Conservation (phyloP, 2,888 invertebrate genomes). For the Choreutis nemorana region DNA sequence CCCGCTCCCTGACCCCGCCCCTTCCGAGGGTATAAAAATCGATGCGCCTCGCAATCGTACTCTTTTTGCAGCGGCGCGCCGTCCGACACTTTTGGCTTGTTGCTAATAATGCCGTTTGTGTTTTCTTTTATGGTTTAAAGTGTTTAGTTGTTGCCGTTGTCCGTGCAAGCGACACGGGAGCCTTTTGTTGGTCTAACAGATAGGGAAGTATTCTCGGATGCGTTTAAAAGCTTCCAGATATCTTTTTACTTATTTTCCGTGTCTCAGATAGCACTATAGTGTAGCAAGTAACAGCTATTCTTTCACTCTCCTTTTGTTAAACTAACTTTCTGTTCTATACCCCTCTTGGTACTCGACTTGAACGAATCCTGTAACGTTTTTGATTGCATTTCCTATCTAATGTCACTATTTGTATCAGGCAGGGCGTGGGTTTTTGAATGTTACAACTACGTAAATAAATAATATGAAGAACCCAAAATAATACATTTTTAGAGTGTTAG, state of each 20-base stretch:
- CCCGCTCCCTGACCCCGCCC: constrained; percentile 51
- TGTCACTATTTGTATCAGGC: no score
- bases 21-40: constrained; percentile 59
- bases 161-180: constrained; percentile 44
- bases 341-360: no score
- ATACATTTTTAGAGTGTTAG: no score
- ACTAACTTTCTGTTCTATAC: no score
- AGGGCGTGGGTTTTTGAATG: no score
- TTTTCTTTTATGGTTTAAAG: constrained; percentile 53
- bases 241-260: constrained; percentile 41
- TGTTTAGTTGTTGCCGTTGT: constrained; percentile 59
- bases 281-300: constrained; percentile 19
- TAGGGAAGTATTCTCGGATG: constrained; percentile 32
- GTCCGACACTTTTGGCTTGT: constrained; percentile 50
- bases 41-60: constrained; percentile 37
- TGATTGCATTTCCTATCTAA: no score
- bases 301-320: no score
- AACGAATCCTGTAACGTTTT: no score
- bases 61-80: constrained; percentile 52
- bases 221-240: constrained; percentile 37
- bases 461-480: no score
- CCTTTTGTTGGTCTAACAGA: constrained; percentile 43
- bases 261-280: no score
- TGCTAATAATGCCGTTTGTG: constrained; percentile 58
- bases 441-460: no score